Base-by-base conservation (phyloP, 2,888 invertebrate genomes). In the Hemicrepidius hirtus region DNA sequence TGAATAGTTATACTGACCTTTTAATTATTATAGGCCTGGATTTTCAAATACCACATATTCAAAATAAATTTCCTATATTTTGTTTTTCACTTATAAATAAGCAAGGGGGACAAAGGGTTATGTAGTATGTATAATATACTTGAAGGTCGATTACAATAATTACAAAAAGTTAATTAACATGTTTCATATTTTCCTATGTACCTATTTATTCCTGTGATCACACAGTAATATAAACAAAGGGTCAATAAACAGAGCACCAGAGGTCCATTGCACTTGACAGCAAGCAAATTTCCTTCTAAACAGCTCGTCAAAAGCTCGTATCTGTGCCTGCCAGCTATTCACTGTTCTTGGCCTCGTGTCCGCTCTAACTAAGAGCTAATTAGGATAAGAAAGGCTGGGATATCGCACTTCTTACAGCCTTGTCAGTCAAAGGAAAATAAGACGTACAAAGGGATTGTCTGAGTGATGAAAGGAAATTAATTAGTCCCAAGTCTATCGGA, bases 391-490 rank as follows among this genome's bases (percentile, higher is more conserved):
- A 83, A 82, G 81, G 81, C 81, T 79, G 79, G 78, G 79, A 78
- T 79, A 78, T 77, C 78, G 78, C 76, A 79, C 78, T 80, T 79
- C 80, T 80, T 79, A 80, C 76, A 77, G 79, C 80, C 79, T 80
- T 81, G 82, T 82, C 82, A 83, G 81, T 82, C 82, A 82, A 82
- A 81, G 82, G 81, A 81, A 82, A 80, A 80, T 81, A 81, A 80
- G 80, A 79, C 81, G 75, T 76, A 80, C 82, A 82, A 82, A 81
- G 81, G 80, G 81, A 82, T 82, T 81, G 82, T 82, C 81, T 81
- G 80, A 78, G 77, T 81, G 82, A 82, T 83, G 83, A 83, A 83
- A 83, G 82, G 82, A 82, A 82, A 83, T 83, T 83, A 83, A 83
- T 83, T 83, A 83, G 80, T 80, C 78, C 78, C 76, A 75, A 76